Evolutionary conservation across 2,113 vertebrate genomes (phyloP), one percentile per base, ranked within the genome.

Genomic region (Neolamprologus variostigma): DNA sequence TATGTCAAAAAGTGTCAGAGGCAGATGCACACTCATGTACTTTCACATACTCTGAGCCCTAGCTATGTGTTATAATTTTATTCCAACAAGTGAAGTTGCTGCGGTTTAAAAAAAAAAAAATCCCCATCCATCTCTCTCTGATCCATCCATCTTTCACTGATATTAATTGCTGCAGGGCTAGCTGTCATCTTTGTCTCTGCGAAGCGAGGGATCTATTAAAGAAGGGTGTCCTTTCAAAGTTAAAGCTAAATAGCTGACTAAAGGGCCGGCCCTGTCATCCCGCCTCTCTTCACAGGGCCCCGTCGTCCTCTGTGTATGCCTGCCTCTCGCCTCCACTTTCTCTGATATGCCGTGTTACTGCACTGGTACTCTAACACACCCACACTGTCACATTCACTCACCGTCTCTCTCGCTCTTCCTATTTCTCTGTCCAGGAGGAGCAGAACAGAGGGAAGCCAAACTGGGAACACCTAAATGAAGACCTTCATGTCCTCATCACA

Each of bases 391-490:
- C 80, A 83, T 88, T 82, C 80, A 84, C 89, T 95, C 84, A 93
- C 79, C 7, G 8, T 87, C 83, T 85, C 45, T 78, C 53, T 85
- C 42, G 2, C 33, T 82, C 79, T 82, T 68, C n/a, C 51, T 54
- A 28, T 82, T 23, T 86, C 19, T 90, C 80, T 85, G 61, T 90
- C 53, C 92, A 97, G 97, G 97, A 97, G 91, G 97, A 97, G 88
- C 97, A 97, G 95, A 97, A 97, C 95, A 90, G 97, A 94, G 97
- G 97, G 26, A 97, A 97, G 89, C 97, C 97, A 11, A 97, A 97
- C 95, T 97, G 97, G 97, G 97, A 97, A 91, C 97, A 97, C 91
- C 95, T 97, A 90, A 97, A 97, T 86, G 97, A 97, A 92, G 97
- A 97, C 80, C 96, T 97, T 59, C 97, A 97, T 45, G 97, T 97